These are phyloP conservation scores for Propithecus deckenii DNA, from an alignment of 2,797 vertebrate species.

Conservation along the genomic window DNA sequence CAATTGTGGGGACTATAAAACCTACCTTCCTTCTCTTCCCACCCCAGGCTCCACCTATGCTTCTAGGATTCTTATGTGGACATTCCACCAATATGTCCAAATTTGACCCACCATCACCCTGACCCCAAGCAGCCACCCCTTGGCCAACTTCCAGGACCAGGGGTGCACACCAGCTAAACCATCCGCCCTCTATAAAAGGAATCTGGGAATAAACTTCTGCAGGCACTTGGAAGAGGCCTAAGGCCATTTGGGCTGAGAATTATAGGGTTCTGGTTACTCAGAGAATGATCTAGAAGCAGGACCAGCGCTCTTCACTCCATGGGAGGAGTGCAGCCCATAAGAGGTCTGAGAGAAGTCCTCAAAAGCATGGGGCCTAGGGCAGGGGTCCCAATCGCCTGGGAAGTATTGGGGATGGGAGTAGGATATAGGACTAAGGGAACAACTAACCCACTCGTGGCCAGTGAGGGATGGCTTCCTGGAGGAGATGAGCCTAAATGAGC, in stretches of 20 bases:
- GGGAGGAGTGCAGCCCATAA: neutral
- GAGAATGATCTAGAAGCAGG: neutral
- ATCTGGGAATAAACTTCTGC: neutral
- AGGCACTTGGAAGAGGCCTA: neutral
- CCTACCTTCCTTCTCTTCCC: neutral
- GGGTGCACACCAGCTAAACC: neutral
- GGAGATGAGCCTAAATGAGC: neutral
- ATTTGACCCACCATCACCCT: neutral
- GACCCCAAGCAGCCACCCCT: neutral
- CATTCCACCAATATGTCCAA: neutral
- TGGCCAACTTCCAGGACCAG: neutral
- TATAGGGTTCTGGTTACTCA: neutral
- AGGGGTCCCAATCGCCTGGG: neutral
- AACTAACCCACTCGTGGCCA: neutral
- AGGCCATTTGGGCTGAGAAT: neutral
- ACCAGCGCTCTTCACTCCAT: neutral
- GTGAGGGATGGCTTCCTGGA: neutral
- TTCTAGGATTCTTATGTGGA: neutral
- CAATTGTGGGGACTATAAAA: neutral
- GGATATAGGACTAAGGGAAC: neutral
- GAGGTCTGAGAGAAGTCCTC: neutral
- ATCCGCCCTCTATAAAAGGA: neutral
- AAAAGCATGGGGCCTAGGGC: neutral
- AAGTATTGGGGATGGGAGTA: neutral
- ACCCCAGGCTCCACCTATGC: neutral